Percentiles rank a stretch among this genome's conserved stretches.
Conservation (phyloP, 2,888 invertebrate species). For the Drosophila meridiana region DNA sequence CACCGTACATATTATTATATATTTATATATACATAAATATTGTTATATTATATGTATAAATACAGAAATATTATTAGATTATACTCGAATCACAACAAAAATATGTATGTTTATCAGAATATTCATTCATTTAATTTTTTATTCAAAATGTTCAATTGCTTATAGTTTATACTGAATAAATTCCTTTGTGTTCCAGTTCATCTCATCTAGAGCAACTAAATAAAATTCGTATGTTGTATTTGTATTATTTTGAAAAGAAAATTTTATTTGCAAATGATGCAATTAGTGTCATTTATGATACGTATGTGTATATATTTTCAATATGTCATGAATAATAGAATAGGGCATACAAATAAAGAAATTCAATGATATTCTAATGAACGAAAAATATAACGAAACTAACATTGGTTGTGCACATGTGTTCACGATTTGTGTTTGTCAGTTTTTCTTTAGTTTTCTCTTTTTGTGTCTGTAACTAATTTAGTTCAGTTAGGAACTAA, state of each 20-base stretch:
- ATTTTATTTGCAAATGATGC: constrained; percentile 49
- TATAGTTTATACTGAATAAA: background rate
- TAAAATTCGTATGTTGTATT: background rate
- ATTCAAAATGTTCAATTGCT: background rate
- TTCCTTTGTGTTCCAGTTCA: background rate
- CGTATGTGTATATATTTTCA: constrained; percentile 29
- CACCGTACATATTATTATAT: too few species aligned
- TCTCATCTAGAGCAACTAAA: background rate
- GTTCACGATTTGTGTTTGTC: constrained; percentile 22
- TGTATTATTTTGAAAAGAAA: constrained; percentile 27
- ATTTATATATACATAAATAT: too few species aligned
- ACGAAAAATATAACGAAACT: constrained; percentile 44
- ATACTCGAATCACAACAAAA: too few species aligned
- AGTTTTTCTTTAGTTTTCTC: constrained; percentile 15
- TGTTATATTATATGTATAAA: too few species aligned
- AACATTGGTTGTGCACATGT: constrained; percentile 32
- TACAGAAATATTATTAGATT: too few species aligned
- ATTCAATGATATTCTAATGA: constrained; percentile 38
- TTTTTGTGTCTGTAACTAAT: constrained; percentile 44
- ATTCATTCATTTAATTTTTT: background rate
- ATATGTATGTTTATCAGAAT: too few species aligned
- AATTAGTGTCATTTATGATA: constrained; percentile 43
- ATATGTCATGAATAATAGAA: constrained; percentile 69
- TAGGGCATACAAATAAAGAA: constrained; percentile 58
- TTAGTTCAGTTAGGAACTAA: constrained; percentile 70